phyloP scores from a whole-genome alignment of 2,113 vertebrate species.

The Nettapus auritus region DNA sequence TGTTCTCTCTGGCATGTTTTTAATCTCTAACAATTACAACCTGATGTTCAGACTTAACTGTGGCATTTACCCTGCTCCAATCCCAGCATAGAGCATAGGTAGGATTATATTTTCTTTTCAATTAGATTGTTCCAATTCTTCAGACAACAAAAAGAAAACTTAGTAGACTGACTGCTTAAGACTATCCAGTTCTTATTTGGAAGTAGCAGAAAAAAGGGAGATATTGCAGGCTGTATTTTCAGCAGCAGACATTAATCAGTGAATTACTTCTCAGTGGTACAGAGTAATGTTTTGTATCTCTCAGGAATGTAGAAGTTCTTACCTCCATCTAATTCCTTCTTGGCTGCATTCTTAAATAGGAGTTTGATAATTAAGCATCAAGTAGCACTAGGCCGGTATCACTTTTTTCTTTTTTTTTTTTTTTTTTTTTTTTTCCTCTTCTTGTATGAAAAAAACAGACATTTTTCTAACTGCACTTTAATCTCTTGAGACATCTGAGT shows the following conservation, averaged over 20 bases:
- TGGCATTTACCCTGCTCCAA: slow-evolving; percentile 35
- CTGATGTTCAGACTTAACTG: slow-evolving; percentile 51
- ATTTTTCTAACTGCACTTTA: not conserved
- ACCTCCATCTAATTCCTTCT: not conserved
- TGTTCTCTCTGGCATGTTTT: slow-evolving; percentile 54
- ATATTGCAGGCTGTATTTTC: not conserved
- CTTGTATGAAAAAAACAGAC: not conserved
- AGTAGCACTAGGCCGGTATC: not conserved
- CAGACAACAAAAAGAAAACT: not conserved
- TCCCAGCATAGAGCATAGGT: slow-evolving; percentile 16
- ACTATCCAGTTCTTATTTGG: not conserved
- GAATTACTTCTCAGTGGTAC: not conserved
- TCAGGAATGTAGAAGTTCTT: not conserved
- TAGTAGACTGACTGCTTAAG: not conserved
- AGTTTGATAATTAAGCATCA: not conserved
- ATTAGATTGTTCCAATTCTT: slow-evolving; percentile 41
- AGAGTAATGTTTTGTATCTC: not conserved
- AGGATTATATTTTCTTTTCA: slow-evolving; percentile 43
- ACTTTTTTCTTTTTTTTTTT: not conserved
- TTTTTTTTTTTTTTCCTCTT: not conserved
- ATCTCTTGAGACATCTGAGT: not conserved
- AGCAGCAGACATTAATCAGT: not conserved
- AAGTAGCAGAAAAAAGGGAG: not conserved
- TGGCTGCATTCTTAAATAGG: not conserved
- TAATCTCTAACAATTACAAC: slow-evolving; percentile 64